These are phyloP conservation scores for Mus pahari DNA, from an alignment of 2,113 vertebrate species.

Conservation along the genomic window DNA sequence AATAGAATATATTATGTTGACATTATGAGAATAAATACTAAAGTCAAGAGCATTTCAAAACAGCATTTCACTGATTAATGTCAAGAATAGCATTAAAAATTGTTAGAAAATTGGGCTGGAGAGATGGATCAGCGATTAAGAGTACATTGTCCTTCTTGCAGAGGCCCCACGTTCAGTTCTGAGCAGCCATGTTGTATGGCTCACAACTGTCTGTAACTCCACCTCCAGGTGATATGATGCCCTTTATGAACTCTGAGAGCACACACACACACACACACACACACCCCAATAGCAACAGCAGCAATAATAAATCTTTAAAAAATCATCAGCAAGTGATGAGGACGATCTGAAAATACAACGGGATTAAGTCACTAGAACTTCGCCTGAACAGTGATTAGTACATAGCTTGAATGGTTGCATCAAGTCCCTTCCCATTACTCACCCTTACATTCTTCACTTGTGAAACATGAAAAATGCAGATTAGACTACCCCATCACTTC, in stretches of 20 bases:
- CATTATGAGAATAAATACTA: not conserved
- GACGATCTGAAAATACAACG: not conserved
- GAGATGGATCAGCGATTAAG: not conserved
- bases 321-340: not conserved
- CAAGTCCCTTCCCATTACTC: not conserved
- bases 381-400: not conserved
- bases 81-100: not conserved
- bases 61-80: not conserved
- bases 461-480: not conserved
- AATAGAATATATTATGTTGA: not conserved
- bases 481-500: not conserved
- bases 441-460: not conserved
- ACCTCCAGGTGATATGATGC: not conserved
- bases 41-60: not conserved
- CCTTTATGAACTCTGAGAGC: not conserved
- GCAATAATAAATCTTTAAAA: not conserved
- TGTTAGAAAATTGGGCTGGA: not conserved
- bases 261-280: not conserved
- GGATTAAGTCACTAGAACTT: not conserved
- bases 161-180: not conserved
- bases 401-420: not conserved
- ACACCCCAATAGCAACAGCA: not conserved
- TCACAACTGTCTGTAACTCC: not conserved
- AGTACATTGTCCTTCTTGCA: not conserved
- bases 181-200: not conserved